Evolutionary conservation across 2,113 vertebrate genomes (phyloP), one percentile per base, ranked within the genome.

Genomic region (Erythrolamprus reginae): DNA sequence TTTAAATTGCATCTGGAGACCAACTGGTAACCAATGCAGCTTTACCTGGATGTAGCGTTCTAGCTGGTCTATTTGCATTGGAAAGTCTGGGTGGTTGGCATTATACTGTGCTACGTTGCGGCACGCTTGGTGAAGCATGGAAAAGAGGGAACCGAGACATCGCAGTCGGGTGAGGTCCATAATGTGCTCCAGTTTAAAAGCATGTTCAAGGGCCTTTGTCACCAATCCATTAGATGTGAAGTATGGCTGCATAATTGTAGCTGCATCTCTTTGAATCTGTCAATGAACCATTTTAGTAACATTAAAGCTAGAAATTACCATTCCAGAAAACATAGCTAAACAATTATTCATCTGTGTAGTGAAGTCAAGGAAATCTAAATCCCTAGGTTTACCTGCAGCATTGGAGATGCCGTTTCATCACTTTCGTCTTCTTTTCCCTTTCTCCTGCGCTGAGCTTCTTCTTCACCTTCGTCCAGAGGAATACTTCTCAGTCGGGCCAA

Each of bases 91-190:
- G 23, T 99, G 99, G 96, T 99, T 99, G 96, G 98, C 98, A 2
- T 99, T 99, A 96, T 99, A 99, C 90, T 98, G 98, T 0, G 98
- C 99, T 48, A 99, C 97, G 0, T 99, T 99, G 85, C 99, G 98
- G 93, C 99, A 99, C 82, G 99, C 99, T 94, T 99, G 99, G 96
- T 99, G 98, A 96, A 99, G 77, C 99, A 99, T 99, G 93, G 99
- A 99, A 97, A 98, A 99, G 77, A 99, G 97, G 0, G 99, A 98
- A 33, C 99, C 98, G 51, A 99, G 93, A 92, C 99, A 99, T 94
- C 99, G 99, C 93, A 99, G 96, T 28, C 99, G 98, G 0, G 99
- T 99, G 91, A 99, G 98, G 95, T 99, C 99, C 99, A 99, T 99
- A 82, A 99, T 99, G 96, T 99, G 99, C 96, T 99, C 99, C 96